Conservation (phyloP, 2,888 invertebrate genomes). For the Zele albiditarsus region DNA sequence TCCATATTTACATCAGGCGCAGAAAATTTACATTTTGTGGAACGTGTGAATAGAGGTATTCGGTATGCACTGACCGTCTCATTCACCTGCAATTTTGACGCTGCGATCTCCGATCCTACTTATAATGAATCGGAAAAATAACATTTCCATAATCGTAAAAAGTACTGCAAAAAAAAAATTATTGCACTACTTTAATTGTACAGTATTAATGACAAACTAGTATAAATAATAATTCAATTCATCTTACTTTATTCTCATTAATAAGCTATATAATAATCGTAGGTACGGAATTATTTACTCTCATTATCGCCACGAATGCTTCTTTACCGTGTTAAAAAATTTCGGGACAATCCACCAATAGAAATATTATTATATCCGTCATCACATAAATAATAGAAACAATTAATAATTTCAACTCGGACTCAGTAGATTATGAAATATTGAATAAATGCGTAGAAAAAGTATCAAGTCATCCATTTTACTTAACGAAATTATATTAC, state of each 20-base stretch:
- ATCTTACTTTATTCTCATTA: not conserved
- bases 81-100: conserved; percentile 85
- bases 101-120: conserved; percentile 79
- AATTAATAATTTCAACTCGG: not conserved
- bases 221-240: not conserved
- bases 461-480: conserved; percentile 17
- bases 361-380: not conserved
- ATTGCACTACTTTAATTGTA: not conserved
- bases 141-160: not conserved
- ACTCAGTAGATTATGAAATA: not conserved
- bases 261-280: not conserved
- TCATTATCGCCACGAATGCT: not conserved
- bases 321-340: not conserved
- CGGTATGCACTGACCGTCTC: conserved; percentile 90
- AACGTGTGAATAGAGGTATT: conserved; percentile 83
- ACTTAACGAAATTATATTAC: conserved; percentile 19
- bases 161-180: not conserved
- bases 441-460: conserved; percentile 6
- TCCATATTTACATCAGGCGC: conserved; percentile 91
- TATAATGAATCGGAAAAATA: conserved; percentile 49
- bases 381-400: not conserved
- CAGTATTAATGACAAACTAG: not conserved
- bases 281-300: not conserved
- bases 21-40: conserved; percentile 89
- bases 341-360: not conserved